Base-by-base conservation (phyloP, 64 coral and sea anemone species). In the Dendrophyllia cribrosa region DNA sequence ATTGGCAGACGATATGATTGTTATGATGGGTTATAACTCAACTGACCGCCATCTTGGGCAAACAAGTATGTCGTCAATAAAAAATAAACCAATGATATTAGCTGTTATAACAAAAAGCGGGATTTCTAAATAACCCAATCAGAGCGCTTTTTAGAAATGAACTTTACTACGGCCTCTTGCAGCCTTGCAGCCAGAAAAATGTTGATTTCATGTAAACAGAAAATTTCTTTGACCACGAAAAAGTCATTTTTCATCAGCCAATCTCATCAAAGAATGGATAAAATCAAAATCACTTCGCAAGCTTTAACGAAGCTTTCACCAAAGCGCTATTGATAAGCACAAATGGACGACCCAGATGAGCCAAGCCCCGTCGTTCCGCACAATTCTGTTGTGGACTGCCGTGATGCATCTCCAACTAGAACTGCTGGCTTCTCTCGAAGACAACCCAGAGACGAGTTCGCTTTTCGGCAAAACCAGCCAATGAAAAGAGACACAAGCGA, bases 361-460 rank as follows among this genome's bases (percentile, higher is more conserved):
- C 21, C 86, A 43, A 97, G 86, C 34, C 95, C 95, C 14, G 17
- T 97, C 55, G 95, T 97, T 9, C 95, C 95, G 20, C 95, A 97
- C 65, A 97, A 97, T 81, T 97, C 95, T 56, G 91, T 87, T 43
- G 90, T 94, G 59, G 95, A 97, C 66, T 97, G 84, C 76, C 81
- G 92, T 44, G 56, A 51, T 83, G 52, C 91, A 84, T 88, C 92
- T 61, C 88, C 88, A 16, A 85, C 78, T 59, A 59, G 87, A 70
- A 86, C 68, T 58, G 66, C 58, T 9, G 76, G 26, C 65, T 51
- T 78, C 62, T 86, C 77, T 15, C 81, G 58, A 45, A 91, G 61
- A 95, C 66, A 64, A 1, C 88, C 82, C 47, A 76, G 83, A 69
- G 81, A 87, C 22, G 82, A 90, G 45, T 16, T 19, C 7, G 58